Evolutionary conservation across 2,797 vertebrate genomes (phyloP), one percentile per base, ranked within the genome.

Genomic region (Knipowitschia caucasica): DNA sequence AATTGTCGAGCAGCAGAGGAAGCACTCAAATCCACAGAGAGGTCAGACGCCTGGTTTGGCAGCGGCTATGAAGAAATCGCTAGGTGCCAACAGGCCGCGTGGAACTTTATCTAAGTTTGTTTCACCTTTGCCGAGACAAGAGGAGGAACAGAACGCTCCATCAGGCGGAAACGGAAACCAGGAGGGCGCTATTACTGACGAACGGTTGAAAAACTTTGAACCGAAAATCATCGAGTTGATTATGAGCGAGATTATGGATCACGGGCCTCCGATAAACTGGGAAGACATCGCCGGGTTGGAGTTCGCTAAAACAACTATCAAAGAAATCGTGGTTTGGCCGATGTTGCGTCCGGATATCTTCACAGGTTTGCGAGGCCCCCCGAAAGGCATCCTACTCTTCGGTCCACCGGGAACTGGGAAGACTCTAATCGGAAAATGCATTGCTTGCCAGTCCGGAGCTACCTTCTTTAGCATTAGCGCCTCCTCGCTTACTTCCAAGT

Each of bases 391-490:
- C 66, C 90, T 99, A 29, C 80, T 99, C 33, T 99, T 99, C 36
- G 96, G 96, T 0, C 97, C 97, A 1, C 96, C 95, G 0, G 96
- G 96, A 1, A 99, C 96, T 0, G 97, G 97, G 17, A 99, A 99
- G 79, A 99, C 96, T 5, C 91, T 99, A 0, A 99, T 99, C 24
- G 96, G 96, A 42, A 99, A 98, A 70, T 99, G 95, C 73, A 98
- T 98, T 0, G 96, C 96, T 0, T 94, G 95, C 73, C 96, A 99
- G 60, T 98, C 96, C 0, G 94, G 95, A 10, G 95, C 97, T 0
- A 99, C 96, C 0, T 99, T 99, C 84, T 99, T 99, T 30, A 98
- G 96, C 82, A 98, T 99, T 74, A 98, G 96, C 7, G 96, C 96
- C 20, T 98, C 96, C 2, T 98, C 96, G 0, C 88, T 99, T 50